Evolutionary conservation across 2,113 vertebrate genomes (phyloP).

Genomic region (Tachysurus fulvidraco): DNA sequence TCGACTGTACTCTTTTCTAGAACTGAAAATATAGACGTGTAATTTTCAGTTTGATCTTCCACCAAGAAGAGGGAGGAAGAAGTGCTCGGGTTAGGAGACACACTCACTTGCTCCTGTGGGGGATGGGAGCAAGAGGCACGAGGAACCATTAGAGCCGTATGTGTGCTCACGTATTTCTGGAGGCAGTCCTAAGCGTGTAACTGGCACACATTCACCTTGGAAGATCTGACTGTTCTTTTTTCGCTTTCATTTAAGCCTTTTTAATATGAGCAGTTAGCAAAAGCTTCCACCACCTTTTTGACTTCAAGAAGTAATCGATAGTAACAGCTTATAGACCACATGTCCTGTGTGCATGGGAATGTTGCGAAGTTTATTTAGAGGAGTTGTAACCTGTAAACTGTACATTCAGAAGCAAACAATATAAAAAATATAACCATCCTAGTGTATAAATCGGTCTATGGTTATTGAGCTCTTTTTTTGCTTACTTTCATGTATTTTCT

Average conservation of each 20-base stretch:
- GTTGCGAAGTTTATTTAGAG: not conserved
- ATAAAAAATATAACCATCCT: not conserved
- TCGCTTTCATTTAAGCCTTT: not conserved
- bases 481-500: not conserved
- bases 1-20: too few species aligned
- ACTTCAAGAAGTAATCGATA: not conserved
- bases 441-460: not conserved
- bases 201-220: not conserved
- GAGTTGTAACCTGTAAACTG: not conserved
- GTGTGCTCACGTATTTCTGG: conserved; percentile 18
- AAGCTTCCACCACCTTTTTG: not conserved
- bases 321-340: too few species aligned
- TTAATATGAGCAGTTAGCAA: not conserved
- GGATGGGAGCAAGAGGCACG: not conserved
- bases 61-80: not conserved
- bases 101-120: not conserved
- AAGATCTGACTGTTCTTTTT: not conserved
- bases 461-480: not conserved
- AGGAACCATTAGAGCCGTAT: conserved; percentile 3
- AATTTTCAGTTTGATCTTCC: too few species aligned
- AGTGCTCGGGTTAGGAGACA: not conserved
- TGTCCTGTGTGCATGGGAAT: not conserved
- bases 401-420: not conserved
- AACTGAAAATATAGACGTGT: too few species aligned
- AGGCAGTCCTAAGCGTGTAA: not conserved